Percentiles rank a stretch among this genome's conserved stretches.
Evolutionary conservation across 2,113 vertebrate species (phyloP).

Genomic region (Pogona vitticeps): DNA sequence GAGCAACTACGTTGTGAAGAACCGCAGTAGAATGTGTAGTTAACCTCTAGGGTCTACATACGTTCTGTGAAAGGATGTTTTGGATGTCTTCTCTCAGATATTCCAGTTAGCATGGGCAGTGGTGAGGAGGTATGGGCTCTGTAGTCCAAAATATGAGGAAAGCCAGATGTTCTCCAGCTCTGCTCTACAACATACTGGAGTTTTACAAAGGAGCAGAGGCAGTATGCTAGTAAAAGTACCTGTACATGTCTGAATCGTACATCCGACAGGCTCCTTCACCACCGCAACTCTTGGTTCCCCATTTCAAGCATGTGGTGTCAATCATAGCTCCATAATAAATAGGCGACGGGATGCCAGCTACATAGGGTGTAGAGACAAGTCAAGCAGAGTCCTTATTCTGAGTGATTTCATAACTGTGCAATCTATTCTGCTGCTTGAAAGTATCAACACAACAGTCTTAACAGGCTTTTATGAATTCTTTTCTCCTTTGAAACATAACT

Average conservation of each 20-base stretch:
- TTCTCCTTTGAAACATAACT: not conserved
- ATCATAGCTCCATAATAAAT: slow-evolving; percentile 93
- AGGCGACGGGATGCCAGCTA: slow-evolving; percentile 93
- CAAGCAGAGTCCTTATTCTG: not conserved
- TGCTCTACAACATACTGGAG: too few relatives aligned
- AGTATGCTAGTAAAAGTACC: slow-evolving; percentile 68
- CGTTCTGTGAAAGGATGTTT: too few relatives aligned
- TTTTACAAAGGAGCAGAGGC: not conserved
- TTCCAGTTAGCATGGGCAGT: too few relatives aligned
- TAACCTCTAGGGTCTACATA: too few relatives aligned
- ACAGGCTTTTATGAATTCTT: not conserved
- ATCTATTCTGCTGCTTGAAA: not conserved
- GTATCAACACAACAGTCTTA: not conserved
- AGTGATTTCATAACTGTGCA: not conserved
- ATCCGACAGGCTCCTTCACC: slow-evolving; percentile 85
- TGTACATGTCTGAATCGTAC: slow-evolving; percentile 81
- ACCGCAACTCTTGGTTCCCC: slow-evolving; percentile 85
- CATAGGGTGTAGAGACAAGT: slow-evolving; percentile 18
- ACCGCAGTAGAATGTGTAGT: too few relatives aligned
- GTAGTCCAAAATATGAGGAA: too few relatives aligned
- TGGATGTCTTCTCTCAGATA: too few relatives aligned
- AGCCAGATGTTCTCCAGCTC: too few relatives aligned
- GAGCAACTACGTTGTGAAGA: too few relatives aligned
- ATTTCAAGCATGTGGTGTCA: slow-evolving; percentile 92
- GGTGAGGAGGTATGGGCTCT: too few relatives aligned